A percentile compares a stretch with the other conserved stretches of the same genome.
These are phyloP conservation scores for Irena cyanogastra DNA, from an alignment of 2,113 vertebrate genomes.

Conservation along the genomic window DNA sequence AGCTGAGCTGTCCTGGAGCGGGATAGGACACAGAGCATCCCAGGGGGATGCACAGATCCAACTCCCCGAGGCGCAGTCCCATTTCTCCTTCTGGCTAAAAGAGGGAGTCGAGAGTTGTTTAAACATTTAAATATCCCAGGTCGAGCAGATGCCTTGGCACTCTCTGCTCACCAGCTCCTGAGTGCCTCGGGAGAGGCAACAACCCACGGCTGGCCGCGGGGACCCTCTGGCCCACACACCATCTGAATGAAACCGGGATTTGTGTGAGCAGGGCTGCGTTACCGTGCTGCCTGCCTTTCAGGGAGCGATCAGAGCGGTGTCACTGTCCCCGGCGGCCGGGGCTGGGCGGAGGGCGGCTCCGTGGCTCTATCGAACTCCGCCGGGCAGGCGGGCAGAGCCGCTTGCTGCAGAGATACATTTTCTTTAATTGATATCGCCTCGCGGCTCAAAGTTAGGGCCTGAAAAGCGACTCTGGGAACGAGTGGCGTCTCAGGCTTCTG, in stretches of 20 bases:
- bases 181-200: neutral
- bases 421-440: constrained; percentile 38
- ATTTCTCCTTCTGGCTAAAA: neutral
- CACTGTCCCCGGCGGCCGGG: accelerated
- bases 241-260: neutral
- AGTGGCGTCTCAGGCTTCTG: constrained; percentile 46
- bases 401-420: constrained; percentile 20
- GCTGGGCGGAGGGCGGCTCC: neutral
- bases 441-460: neutral
- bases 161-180: accelerated
- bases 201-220: accelerated
- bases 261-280: accelerated
- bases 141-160: neutral
- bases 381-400: neutral
- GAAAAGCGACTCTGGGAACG: constrained; percentile 29
- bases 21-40: neutral
- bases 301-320: neutral
- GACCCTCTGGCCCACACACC: neutral
- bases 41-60: neutral
- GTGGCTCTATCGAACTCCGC: accelerated
- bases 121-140: neutral
- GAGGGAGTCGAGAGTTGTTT: neutral
- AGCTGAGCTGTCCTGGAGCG: accelerated
- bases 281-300: neutral
- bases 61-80: accelerated